phyloP scores from a whole-genome alignment of 1,140 invertebrate genomes.

The Heliconius hewitsoni region DNA sequence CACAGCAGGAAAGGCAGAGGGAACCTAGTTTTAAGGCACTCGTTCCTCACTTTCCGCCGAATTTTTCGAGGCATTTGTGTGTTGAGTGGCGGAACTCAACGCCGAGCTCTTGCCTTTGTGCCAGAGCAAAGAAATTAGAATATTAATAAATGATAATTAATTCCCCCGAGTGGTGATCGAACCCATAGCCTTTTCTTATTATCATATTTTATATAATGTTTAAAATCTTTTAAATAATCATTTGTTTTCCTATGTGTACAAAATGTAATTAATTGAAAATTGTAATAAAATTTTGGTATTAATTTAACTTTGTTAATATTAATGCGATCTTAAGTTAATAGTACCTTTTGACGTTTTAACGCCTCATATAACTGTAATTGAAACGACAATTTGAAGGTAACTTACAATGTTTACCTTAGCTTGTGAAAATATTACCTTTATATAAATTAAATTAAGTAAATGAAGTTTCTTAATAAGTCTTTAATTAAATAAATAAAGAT shows the following conservation, averaged over 20 bases:
- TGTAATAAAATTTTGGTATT: background rate
- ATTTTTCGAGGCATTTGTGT: too few relatives aligned
- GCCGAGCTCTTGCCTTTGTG: too few relatives aligned
- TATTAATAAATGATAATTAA: too few relatives aligned
- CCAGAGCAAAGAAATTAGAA: too few relatives aligned
- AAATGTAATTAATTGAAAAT: background rate
- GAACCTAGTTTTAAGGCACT: too few relatives aligned
- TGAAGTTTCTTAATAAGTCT: too few relatives aligned
- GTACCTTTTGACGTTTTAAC: background rate
- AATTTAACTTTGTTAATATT: background rate
- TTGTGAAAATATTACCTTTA: background rate
- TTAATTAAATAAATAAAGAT: too few relatives aligned
- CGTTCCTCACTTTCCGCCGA: too few relatives aligned
- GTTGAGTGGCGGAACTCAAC: too few relatives aligned
- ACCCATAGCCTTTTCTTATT: background rate
- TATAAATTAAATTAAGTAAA: too few relatives aligned
- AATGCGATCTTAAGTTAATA: background rate
- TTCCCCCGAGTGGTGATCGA: too few relatives aligned
- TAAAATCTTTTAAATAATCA: background rate
- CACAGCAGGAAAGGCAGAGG: too few relatives aligned
- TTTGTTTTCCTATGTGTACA: background rate
- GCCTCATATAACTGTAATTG: background rate
- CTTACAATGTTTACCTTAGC: background rate
- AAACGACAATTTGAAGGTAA: background rate
- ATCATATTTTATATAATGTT: background rate